Evolutionary conservation across 2,888 invertebrate species (phyloP).

Genomic region (Neocrepidodera transversa): DNA sequence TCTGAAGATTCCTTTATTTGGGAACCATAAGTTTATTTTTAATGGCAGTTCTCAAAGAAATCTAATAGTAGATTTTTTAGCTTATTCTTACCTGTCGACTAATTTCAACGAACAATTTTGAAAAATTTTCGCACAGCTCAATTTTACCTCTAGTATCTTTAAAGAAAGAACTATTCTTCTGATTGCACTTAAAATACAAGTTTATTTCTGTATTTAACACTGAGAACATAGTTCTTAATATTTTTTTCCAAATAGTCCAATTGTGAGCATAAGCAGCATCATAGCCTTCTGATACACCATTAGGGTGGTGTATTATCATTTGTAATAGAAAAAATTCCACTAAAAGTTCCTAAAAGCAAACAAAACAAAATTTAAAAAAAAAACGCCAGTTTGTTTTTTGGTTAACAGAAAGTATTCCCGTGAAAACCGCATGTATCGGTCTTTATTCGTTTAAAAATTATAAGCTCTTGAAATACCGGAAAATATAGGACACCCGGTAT

Average conservation of each 20-base stretch:
- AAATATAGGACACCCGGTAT: too few species aligned
- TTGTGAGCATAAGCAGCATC: constrained; percentile 57
- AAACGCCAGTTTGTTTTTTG: too few species aligned
- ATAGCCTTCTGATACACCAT: constrained; percentile 54
- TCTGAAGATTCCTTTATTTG: too few species aligned
- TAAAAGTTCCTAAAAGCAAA: constrained; percentile 56
- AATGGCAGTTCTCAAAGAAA: too few species aligned
- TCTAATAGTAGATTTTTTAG: too few species aligned
- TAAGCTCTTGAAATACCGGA: too few species aligned
- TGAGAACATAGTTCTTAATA: constrained; percentile 56
- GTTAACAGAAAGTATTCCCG: too few species aligned
- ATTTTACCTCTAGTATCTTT: constrained; percentile 36
- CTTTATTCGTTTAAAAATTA: too few species aligned
- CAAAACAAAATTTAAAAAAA: not conserved
- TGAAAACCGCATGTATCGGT: too few species aligned
- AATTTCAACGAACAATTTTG: constrained; percentile 54
- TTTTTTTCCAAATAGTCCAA: constrained; percentile 59
- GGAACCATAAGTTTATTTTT: too few species aligned
- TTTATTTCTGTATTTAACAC: constrained; percentile 50
- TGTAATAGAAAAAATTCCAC: constrained; percentile 63
- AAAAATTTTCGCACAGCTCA: constrained; percentile 46
- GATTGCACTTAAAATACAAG: constrained; percentile 37
- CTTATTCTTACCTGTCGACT: constrained; percentile 54
- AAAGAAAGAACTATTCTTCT: constrained; percentile 45
- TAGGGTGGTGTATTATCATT: constrained; percentile 63